Conservation (phyloP, 2,888 invertebrate species). For the Dicranocentrus wangi region DNA sequence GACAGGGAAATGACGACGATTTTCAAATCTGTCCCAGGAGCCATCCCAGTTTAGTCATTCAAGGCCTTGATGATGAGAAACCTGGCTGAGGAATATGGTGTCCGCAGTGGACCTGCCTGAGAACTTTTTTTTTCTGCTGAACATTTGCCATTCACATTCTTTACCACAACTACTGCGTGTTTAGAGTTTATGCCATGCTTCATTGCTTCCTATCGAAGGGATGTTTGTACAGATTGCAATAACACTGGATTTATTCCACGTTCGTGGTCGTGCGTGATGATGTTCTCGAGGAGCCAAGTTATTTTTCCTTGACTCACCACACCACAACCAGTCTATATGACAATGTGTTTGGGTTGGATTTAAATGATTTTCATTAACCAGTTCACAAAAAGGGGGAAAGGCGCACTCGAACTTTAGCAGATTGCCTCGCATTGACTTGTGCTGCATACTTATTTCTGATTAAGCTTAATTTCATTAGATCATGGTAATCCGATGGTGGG, state of each 20-base stretch:
- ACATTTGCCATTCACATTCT: too few species aligned
- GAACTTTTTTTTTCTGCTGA: too few species aligned
- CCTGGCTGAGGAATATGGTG: too few species aligned
- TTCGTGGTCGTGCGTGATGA: too few species aligned
- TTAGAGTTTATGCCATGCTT: not conserved
- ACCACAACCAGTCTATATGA: not conserved
- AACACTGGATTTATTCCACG: too few species aligned
- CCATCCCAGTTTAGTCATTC: not conserved
- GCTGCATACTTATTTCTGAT: not conserved
- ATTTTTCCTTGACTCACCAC: too few species aligned
- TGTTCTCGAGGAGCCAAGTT: too few species aligned
- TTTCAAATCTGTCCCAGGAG: too few species aligned
- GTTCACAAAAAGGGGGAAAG: not conserved
- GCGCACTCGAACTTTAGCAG: not conserved
- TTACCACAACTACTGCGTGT: too few species aligned
- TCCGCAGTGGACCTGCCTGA: too few species aligned
- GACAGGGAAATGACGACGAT: too few species aligned
- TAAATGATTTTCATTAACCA: constrained; percentile 5
- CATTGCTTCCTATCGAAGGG: not conserved
- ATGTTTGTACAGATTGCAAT: not conserved
- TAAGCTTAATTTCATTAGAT: constrained; percentile 37
- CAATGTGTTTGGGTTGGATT: not conserved
- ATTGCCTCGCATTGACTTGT: not conserved
- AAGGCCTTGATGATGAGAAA: constrained; percentile 33
- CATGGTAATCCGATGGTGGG: constrained; percentile 20